Percentiles rank a stretch among this genome's conserved stretches.
Evolutionary conservation across 2,888 invertebrate species (phyloP).

Genomic region (Sussaba pulchella): DNA sequence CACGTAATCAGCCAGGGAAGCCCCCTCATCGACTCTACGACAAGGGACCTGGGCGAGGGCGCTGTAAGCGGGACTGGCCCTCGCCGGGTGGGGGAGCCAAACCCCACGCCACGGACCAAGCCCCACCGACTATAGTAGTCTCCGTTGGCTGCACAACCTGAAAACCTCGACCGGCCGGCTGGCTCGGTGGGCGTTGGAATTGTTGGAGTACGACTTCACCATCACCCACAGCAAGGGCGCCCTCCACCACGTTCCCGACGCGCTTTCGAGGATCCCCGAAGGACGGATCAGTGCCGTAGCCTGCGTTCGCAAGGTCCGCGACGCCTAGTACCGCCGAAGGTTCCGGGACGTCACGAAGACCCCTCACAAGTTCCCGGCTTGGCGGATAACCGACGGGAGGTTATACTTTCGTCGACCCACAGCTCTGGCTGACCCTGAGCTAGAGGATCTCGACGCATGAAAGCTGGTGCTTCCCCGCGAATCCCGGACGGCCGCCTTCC

Average conservation of each 20-base stretch:
- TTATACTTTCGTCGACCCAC: constrained; percentile 2
- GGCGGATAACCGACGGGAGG: not conserved
- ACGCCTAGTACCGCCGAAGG: not conserved
- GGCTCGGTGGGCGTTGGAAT: not conserved
- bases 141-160: constrained; percentile 52
- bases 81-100: too few species aligned
- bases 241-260: constrained; percentile 7
- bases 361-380: constrained; percentile 1
- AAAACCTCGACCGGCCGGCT: not conserved
- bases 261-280: constrained; percentile 7
- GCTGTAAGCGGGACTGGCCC: too few species aligned
- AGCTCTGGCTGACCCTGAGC: not conserved
- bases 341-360: not conserved
- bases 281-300: too few species aligned
- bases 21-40: too few species aligned
- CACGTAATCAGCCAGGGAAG: too few species aligned
- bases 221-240: not conserved
- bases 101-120: too few species aligned
- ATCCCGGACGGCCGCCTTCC: not conserved
- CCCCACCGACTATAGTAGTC: constrained; percentile 69
- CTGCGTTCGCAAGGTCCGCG: not conserved
- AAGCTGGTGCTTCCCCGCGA: constrained; percentile 23
- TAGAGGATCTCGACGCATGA: constrained; percentile 9
- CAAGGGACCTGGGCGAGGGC: too few species aligned
- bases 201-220: not conserved